Base-by-base conservation (phyloP, 2,888 invertebrate genomes). In the Sericinus montela region DNA sequence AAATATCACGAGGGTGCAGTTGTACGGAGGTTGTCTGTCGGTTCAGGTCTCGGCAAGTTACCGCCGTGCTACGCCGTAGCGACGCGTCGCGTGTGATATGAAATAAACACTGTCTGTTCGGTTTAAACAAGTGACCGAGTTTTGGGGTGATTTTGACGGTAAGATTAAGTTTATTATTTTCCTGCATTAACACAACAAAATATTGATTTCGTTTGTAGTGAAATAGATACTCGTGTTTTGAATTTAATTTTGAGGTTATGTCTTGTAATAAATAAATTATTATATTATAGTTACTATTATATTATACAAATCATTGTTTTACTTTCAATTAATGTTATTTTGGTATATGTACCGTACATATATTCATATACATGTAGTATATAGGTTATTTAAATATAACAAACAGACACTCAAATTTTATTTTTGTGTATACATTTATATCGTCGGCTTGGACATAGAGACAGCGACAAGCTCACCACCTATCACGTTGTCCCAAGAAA, bases 1-100 rank as follows among this genome's bases (percentile, higher is more conserved):
- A 40, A 40, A 40, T 15, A 40, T 23, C 28, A n/a, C 29, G 40
- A 23, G 40, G 29, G n/a, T 8, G n/a, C 40, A 40, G 40, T 40
- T 7, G 40, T 40, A 15, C 14, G 15, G 28, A 13, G 28, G 28
- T 29, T 28, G 14, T 29, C 40, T 3, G 8, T 11, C 32, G 11
- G 32, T 32, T 32, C 11, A 7, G 32, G 32, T 11, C 32, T 32
- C 6, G 14, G 15, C 1, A 6, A 5, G 28, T 10, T 9, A 10
- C 14, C 40, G 8, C 25, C 13, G 25, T 25, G 37, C 9, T 19
- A 11, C 11, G 25, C 23, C 11, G 25, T 11, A 9, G 2, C 14
- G 23, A 10, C 40, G 40, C 16, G 23, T 15, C 37, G 37, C 37
- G 23, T 11, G 23, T 40, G 40, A 28, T 40, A 29, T 40, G 40